phyloP scores from a whole-genome alignment of 2,797 vertebrate genomes.

The Ambastaia sidthimunki region DNA sequence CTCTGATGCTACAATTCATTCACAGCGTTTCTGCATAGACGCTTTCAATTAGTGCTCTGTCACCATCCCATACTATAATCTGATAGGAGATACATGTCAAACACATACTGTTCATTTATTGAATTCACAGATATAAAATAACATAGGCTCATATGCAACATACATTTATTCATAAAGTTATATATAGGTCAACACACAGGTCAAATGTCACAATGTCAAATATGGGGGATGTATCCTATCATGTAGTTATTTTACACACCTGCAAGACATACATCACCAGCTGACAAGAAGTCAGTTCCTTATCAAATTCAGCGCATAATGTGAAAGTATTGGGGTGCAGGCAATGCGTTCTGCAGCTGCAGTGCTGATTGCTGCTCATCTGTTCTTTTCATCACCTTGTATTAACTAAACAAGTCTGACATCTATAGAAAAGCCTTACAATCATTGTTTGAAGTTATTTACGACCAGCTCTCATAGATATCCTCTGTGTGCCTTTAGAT shows the following conservation, averaged over 20 bases:
- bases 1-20: no score
- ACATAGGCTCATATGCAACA: no score
- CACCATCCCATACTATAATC: no score
- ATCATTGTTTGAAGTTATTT: constrained; percentile 39
- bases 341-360: constrained; percentile 28
- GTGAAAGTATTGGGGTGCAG: neutral
- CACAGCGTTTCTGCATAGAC: no score
- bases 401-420: constrained; percentile 47
- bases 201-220: neutral
- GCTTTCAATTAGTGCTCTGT: no score
- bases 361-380: constrained; percentile 54
- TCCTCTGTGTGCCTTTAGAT: constrained; percentile 57
- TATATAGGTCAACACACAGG: neutral
- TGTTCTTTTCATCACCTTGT: constrained; percentile 61
- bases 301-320: neutral
- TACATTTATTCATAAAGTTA: no score
- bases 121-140: no score
- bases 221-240: neutral
- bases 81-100: no score
- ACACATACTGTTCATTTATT: no score
- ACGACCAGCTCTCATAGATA: constrained; percentile 53
- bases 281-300: neutral
- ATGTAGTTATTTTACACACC: neutral
- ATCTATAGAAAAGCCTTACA: constrained; percentile 16
- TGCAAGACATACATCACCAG: neutral